A percentile compares a stretch with the other conserved stretches of the same genome.
Conservation (phyloP, 2,113 vertebrate genomes). For the Rynchops niger region DNA sequence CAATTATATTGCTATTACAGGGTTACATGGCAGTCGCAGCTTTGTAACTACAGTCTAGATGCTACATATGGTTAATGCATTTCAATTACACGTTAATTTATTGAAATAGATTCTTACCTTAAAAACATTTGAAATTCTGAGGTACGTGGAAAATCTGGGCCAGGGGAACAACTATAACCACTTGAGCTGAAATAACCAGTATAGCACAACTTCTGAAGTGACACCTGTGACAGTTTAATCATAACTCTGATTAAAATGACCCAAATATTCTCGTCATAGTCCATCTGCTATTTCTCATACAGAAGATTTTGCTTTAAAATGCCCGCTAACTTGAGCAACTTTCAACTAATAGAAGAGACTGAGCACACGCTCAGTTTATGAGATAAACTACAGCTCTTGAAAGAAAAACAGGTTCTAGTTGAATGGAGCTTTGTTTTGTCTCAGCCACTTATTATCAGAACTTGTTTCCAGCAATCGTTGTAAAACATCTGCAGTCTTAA, state of each 20-base stretch:
- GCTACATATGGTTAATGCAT: not conserved
- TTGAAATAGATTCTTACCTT: not conserved
- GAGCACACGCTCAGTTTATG: not conserved
- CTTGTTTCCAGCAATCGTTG: not conserved
- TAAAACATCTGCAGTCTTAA: not conserved
- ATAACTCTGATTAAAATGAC: not conserved
- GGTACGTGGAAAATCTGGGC: not conserved
- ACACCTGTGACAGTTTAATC: not conserved
- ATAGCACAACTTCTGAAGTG: not conserved
- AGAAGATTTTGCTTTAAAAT: not conserved
- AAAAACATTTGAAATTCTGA: not conserved
- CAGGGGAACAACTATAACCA: not conserved
- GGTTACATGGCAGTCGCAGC: not conserved
- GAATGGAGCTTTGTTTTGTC: not conserved
- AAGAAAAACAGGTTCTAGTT: not conserved
- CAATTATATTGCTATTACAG: not conserved
- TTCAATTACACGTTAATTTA: not conserved
- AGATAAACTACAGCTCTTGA: not conserved
- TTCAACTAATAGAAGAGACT: not conserved
- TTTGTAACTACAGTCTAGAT: not conserved
- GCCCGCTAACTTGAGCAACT: not conserved
- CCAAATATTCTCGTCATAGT: not conserved
- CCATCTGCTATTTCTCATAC: not conserved
- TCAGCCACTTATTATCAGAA: not conserved
- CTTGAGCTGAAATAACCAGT: not conserved